These are phyloP conservation scores for Rhagium mordax DNA, from an alignment of 2,888 invertebrate species.

Conservation along the genomic window DNA sequence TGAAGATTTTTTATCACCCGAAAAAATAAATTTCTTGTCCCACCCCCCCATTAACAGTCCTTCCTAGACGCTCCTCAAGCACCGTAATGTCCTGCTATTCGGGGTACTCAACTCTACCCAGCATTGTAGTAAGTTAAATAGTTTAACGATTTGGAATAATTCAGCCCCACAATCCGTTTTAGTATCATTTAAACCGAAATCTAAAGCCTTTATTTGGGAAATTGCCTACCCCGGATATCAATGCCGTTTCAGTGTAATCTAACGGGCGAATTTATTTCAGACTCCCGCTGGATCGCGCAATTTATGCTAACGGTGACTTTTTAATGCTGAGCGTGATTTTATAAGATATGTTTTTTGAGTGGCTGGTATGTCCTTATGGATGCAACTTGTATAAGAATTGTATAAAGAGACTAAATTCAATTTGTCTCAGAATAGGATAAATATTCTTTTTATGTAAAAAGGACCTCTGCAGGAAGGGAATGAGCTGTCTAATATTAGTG, in stretches of 20 bases:
- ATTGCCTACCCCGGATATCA: not conserved
- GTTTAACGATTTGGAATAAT: constrained; percentile 10
- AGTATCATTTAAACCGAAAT: constrained; percentile 3
- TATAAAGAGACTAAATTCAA: no score
- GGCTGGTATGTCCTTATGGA: no score
- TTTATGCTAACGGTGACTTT: not conserved
- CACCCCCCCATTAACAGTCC: no score
- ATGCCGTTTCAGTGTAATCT: not conserved
- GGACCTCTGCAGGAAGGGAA: not conserved
- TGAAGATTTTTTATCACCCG: no score
- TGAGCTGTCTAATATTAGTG: not conserved
- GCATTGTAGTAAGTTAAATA: not conserved
- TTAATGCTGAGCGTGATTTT: no score
- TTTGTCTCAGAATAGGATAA: not conserved
- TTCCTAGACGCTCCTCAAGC: not conserved
- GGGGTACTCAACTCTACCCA: not conserved
- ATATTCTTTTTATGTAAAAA: not conserved
- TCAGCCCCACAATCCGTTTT: constrained; percentile 4
- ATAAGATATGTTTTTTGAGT: no score
- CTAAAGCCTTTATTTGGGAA: constrained; percentile 11
- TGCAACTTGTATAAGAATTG: no score
- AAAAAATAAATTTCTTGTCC: no score
- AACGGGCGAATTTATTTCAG: not conserved
- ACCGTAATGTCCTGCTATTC: not conserved
- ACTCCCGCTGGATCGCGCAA: not conserved